Base-by-base conservation (phyloP, 1,140 invertebrate genomes). In the Drosophila lini region DNA sequence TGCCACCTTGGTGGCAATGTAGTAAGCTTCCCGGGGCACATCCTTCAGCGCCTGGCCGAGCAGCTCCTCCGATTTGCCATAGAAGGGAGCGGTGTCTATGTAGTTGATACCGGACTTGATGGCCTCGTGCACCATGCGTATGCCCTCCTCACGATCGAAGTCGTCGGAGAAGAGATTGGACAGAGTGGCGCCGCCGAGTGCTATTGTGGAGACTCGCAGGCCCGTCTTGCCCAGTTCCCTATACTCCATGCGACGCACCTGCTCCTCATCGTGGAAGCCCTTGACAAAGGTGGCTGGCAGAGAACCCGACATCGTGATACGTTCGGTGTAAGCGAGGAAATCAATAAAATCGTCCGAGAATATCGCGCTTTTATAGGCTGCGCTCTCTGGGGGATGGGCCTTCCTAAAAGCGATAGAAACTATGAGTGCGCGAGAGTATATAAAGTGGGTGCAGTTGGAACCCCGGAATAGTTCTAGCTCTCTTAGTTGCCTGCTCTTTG, bases 1-100 rank as follows among this genome's bases (percentile, higher is more conserved):
- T 6, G 97, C 97, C 25, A 98, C 96, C 94, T 99, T 99, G n/a
- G 97, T 98, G 11, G 95, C 96, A n/a, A 99, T 94, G 86, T 98
- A 98, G 92, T 96, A 99, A 3, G 96, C 94, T 73, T 96, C 79
- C 31, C 98, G 93, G 0, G 98, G 97, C 62, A 98, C 94, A 44
- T 93, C 94, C 92, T 95, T 93, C 0, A 98, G 93, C 5, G 96
- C 97, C 93, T 97, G 95, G 74, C 98, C 98, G 10, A 98, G 92
- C 31, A 96, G 93, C 74, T 93, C 93, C 93, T 99, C 97, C 0
- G 96, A 96, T 42, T 93, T 94, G 6, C 97, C 97, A 92, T 99
- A 99, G 95, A 96, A 98, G 0, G 97, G 97, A 3, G 95, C 96
- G 0, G 97, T 98, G 91, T 99, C 98, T 55, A 99, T 95, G 74